Conservation (phyloP, 2,113 vertebrate genomes). For the Excalfactoria chinensis region DNA sequence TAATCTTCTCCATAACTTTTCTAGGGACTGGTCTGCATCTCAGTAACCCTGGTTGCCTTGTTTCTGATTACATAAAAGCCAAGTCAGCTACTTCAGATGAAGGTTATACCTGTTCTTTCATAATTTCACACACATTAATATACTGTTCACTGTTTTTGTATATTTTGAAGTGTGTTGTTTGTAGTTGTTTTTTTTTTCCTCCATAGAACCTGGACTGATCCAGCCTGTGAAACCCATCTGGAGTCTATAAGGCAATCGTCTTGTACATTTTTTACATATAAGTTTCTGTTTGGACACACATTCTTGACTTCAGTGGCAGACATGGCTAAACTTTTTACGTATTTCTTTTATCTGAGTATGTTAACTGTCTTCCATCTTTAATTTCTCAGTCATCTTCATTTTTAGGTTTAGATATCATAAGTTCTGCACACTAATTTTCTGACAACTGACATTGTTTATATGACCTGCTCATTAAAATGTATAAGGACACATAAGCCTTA, state of each 20-base stretch:
- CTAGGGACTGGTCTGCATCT: not conserved
- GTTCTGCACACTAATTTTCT: not conserved
- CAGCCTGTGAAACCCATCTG: not conserved
- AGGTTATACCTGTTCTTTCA: not conserved
- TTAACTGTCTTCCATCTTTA: not conserved
- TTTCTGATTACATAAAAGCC: not conserved
- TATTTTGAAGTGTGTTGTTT: not conserved
- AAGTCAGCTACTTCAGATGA: not conserved
- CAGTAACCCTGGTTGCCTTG: not conserved
- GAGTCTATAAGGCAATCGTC: not conserved
- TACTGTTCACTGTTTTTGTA: not conserved
- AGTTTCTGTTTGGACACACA: not conserved
- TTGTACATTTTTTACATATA: not conserved
- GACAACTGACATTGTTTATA: not conserved
- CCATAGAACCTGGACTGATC: not conserved
- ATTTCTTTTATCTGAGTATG: not conserved
- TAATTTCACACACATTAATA: not conserved
- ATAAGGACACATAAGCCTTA: not conserved
- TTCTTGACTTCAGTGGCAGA: not conserved
- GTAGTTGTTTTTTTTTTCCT: not conserved
- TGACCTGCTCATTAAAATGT: not conserved
- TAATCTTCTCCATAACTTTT: no score
- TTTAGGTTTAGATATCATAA: not conserved
- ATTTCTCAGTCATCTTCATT: not conserved
- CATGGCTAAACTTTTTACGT: not conserved